Evolutionary conservation across 2,113 vertebrate species (phyloP).

Genomic region (Rattus norvegicus): GRCr8 NC_086022.1:53090501-53091000

Average conservation of each 20-base stretch:
- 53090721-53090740: neutral
- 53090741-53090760: accelerated
- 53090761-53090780: neutral
- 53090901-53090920: neutral
- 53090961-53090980: neutral
- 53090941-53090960: neutral
- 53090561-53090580: neutral
- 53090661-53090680: too few relatives aligned
- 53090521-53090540: neutral
- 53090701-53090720: neutral
- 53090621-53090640: neutral
- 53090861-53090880: neutral
- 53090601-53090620: neutral
- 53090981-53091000: neutral
- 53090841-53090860: neutral
- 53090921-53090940: neutral
- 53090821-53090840: neutral
- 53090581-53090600: neutral
- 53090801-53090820: neutral
- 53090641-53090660: neutral
- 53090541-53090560: neutral
- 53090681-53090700: neutral
- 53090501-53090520: neutral
- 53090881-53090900: too few relatives aligned
- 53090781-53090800: neutral